Evolutionary conservation across 2,797 vertebrate genomes (phyloP).

Genomic region (Philypnodon macrostomus): DNA sequence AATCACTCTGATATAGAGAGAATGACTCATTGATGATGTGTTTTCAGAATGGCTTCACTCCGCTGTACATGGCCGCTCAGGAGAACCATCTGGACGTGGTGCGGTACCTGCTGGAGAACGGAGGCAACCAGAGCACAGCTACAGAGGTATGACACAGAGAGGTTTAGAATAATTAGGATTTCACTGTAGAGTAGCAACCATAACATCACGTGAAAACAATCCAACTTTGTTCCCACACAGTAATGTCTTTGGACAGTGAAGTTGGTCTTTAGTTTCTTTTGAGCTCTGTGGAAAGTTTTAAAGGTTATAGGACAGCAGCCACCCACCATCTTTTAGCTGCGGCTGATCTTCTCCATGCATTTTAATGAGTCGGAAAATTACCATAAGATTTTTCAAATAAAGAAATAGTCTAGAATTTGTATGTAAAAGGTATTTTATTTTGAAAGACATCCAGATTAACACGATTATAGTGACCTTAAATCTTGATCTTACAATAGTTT

Average conservation of each 20-base stretch:
- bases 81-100: slow-evolving; percentile 98
- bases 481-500: no score
- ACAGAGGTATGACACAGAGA: slow-evolving; percentile 83
- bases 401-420: no score
- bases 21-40: no score
- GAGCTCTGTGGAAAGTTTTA: background rate
- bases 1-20: no score
- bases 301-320: slow-evolving; percentile 1
- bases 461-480: no score
- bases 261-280: background rate
- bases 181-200: no score
- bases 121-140: slow-evolving; percentile 97
- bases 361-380: slow-evolving; percentile 1
- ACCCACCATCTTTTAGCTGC: slow-evolving; percentile 1
- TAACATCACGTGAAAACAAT: background rate
- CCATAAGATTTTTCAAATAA: no score
- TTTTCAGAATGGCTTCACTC: slow-evolving; percentile 95
- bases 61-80: slow-evolving; percentile 97
- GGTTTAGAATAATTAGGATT: no score
- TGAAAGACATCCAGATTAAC: no score
- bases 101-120: slow-evolving; percentile 92
- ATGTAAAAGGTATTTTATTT: no score
- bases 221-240: background rate
- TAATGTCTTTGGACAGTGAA: background rate
- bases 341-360: background rate